phyloP scores from a whole-genome alignment of 2,113 vertebrate genomes.

The Furnarius figulus region DNA sequence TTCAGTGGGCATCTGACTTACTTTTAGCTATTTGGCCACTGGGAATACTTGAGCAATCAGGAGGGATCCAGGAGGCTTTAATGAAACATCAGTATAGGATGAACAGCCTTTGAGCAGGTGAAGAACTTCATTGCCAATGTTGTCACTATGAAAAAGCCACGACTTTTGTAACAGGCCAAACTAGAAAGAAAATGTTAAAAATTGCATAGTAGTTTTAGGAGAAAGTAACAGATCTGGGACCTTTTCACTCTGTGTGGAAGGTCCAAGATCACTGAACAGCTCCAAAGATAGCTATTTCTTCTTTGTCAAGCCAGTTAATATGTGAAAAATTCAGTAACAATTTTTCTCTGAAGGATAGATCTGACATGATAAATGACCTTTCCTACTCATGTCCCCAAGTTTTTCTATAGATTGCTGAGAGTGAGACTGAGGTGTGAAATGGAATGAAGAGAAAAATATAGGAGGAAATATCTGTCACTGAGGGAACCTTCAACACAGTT shows the following conservation, averaged over 20 bases:
- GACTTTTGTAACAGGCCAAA: background rate
- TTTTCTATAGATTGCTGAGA: background rate
- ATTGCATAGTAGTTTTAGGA: fast-evolving
- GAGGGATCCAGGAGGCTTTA: background rate
- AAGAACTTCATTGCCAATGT: background rate
- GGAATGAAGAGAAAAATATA: background rate
- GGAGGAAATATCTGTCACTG: background rate
- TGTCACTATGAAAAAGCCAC: background rate
- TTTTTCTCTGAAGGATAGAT: background rate
- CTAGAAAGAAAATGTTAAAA: background rate
- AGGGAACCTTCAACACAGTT: background rate
- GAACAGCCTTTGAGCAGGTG: background rate
- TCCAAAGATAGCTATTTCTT: background rate
- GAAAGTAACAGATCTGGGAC: background rate
- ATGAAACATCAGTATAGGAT: background rate
- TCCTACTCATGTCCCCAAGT: fast-evolving
- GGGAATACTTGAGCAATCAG: background rate
- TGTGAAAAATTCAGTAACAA: background rate
- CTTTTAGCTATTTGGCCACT: background rate
- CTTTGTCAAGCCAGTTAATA: fast-evolving
- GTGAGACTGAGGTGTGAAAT: background rate
- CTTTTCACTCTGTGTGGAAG: background rate
- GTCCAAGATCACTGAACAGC: background rate
- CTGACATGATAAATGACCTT: background rate
- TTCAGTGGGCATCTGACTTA: background rate